These are phyloP conservation scores for Epistrophe eligans DNA, from an alignment of 2,888 invertebrate genomes.

Conservation along the genomic window DNA sequence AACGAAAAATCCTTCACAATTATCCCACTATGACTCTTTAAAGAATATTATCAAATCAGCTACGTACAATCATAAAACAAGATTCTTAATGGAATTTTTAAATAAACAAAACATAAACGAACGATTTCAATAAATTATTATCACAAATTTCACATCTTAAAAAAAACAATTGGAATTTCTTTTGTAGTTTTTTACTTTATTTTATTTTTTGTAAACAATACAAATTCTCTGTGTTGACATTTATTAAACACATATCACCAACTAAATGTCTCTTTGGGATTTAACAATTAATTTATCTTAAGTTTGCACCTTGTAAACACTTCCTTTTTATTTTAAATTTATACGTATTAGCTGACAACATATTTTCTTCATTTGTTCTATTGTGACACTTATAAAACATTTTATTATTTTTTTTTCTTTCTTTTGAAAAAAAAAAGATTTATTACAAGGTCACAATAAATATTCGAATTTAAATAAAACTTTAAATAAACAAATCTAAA, in stretches of 20 bases:
- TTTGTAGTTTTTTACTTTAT: conserved; percentile 32
- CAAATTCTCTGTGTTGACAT: conserved; percentile 41
- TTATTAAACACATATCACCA: conserved; percentile 55
- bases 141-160: conserved; percentile 11
- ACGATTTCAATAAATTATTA: conserved; percentile 31
- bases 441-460: conserved; percentile 52
- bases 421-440: conserved; percentile 14
- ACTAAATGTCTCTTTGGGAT: conserved; percentile 1
- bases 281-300: conserved; percentile 63
- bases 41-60: no score
- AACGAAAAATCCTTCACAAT: no score
- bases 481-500: conserved; percentile 21
- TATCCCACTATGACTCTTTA: no score
- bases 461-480: neutral
- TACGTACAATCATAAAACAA: no score
- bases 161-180: conserved; percentile 26
- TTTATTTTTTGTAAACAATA: neutral
- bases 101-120: neutral
- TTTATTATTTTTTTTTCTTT: conserved; percentile 1
- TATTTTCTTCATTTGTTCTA: conserved; percentile 16
- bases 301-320: conserved; percentile 53
- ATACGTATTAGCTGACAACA: conserved; percentile 35
- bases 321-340: conserved; percentile 37
- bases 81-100: no score
- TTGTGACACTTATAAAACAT: conserved; percentile 52